These are phyloP conservation scores for Vanessa cardui DNA, from an alignment of 2,888 invertebrate genomes.

Conservation along the genomic window DNA sequence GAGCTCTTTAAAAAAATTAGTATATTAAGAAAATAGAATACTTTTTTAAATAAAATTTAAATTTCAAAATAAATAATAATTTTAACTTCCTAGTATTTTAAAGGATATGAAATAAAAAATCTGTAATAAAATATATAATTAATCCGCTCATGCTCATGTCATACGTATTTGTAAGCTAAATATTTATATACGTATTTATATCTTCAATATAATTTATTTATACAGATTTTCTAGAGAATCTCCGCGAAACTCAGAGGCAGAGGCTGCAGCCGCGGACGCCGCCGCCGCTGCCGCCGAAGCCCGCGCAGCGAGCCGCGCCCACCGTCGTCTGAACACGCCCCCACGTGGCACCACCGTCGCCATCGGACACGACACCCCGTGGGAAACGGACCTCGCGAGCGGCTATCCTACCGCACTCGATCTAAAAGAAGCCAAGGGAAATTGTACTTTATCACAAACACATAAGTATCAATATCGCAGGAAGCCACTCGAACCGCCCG, in stretches of 20 bases:
- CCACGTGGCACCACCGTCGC: background rate
- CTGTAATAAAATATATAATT: background rate
- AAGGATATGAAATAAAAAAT: too few species aligned
- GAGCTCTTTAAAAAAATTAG: too few species aligned
- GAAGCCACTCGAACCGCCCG: too few species aligned
- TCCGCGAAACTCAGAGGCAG: constrained; percentile 69
- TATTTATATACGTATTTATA: too few species aligned
- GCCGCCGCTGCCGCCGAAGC: constrained; percentile 70
- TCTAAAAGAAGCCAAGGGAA: background rate
- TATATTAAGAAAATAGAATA: too few species aligned
- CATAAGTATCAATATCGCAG: too few species aligned
- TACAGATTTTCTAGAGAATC: constrained; percentile 72
- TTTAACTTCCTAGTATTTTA: too few species aligned
- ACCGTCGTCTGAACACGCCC: constrained; percentile 56
- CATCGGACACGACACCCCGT: background rate
- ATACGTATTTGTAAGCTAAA: too few species aligned
- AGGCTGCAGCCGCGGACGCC: constrained; percentile 59
- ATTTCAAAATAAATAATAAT: too few species aligned
- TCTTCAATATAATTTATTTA: background rate
- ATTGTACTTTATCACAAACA: background rate
- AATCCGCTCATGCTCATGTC: too few species aligned
- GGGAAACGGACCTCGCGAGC: background rate
- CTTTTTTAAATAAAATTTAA: background rate
- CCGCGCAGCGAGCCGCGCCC: constrained; percentile 57
- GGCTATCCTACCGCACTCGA: background rate